A percentile compares a stretch with the other conserved stretches of the same genome.
Conservation (phyloP, 2,113 vertebrate genomes). For the Pachyramphus minor region DNA sequence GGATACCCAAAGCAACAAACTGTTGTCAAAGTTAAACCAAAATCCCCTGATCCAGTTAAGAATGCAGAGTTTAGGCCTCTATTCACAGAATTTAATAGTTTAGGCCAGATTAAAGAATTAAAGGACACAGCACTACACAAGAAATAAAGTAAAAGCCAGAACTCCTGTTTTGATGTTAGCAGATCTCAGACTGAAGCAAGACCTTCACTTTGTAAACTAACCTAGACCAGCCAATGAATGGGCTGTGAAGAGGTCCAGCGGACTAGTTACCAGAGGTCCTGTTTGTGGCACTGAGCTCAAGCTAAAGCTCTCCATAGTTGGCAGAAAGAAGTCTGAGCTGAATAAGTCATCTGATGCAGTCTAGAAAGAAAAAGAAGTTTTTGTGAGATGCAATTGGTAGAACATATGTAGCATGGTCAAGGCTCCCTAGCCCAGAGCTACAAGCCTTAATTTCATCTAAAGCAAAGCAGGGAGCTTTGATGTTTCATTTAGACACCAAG, state of each 20-base stretch:
- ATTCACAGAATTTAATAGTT: neutral
- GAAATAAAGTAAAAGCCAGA: neutral
- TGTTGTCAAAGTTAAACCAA: neutral
- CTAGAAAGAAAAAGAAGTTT: slow-evolving; percentile 51
- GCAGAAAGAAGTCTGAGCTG: slow-evolving; percentile 79
- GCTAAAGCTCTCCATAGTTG: slow-evolving; percentile 27
- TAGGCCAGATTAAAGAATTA: neutral
- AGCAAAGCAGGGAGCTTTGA: neutral
- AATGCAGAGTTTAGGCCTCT: neutral
- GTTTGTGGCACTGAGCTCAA: slow-evolving; percentile 38
- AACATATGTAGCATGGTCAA: neutral
- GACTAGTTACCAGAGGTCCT: slow-evolving; percentile 21
- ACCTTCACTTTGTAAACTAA: slow-evolving; percentile 46
- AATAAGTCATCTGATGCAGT: slow-evolving; percentile 76
- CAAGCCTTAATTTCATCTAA: neutral
- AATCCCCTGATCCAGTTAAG: neutral
- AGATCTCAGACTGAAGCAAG: neutral
- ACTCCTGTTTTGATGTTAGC: neutral
- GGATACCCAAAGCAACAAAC: neutral
- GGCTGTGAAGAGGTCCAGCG: slow-evolving; percentile 74
- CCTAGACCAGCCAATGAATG: slow-evolving; percentile 53
- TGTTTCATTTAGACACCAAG: neutral
- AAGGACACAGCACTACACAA: neutral
- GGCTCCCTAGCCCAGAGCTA: neutral
- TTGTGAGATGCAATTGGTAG: neutral